Percentiles rank a stretch among this genome's conserved stretches.
Conservation (phyloP, 1,140 invertebrate species). For the Drosophila dunni region DNA sequence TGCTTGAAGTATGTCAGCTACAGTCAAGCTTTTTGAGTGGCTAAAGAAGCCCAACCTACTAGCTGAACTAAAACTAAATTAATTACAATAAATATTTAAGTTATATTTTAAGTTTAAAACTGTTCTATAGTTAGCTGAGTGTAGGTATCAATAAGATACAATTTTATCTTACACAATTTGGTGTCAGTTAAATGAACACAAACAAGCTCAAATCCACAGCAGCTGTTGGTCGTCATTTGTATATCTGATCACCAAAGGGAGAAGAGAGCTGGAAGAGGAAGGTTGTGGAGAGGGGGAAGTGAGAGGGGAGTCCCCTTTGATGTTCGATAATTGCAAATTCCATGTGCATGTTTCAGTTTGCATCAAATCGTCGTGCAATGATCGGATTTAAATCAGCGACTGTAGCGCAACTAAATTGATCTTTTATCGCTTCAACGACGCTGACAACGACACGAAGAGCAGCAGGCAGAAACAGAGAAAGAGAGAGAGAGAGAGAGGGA, state of each 20-base stretch:
- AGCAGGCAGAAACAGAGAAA: no score
- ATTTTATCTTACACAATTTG: background rate
- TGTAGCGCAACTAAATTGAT: constrained; percentile 81
- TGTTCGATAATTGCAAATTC: constrained; percentile 83
- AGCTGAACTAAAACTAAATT: no score
- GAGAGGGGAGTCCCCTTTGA: constrained; percentile 54
- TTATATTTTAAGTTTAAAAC: no score
- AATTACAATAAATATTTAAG: no score
- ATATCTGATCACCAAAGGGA: background rate
- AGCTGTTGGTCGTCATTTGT: constrained; percentile 24
- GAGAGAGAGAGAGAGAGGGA: background rate
- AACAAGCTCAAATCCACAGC: constrained; percentile 16
- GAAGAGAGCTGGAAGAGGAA: background rate
- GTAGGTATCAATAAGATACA: background rate
- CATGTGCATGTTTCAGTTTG: constrained; percentile 81
- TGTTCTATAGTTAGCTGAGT: no score
- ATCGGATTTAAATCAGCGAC: constrained; percentile 82
- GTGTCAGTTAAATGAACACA: constrained; percentile 1
- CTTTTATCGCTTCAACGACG: constrained; percentile 81
- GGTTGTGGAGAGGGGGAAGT: background rate
- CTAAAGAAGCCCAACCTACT: no score
- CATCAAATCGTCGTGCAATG: constrained; percentile 81
- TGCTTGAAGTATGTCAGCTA: background rate
- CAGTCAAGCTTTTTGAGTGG: no score
- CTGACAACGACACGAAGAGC: constrained; percentile 23